Evolutionary conservation across 2,888 invertebrate species (phyloP), one percentile per base, ranked within the genome.

Genomic region (Synanthedon vespiformis): DNA sequence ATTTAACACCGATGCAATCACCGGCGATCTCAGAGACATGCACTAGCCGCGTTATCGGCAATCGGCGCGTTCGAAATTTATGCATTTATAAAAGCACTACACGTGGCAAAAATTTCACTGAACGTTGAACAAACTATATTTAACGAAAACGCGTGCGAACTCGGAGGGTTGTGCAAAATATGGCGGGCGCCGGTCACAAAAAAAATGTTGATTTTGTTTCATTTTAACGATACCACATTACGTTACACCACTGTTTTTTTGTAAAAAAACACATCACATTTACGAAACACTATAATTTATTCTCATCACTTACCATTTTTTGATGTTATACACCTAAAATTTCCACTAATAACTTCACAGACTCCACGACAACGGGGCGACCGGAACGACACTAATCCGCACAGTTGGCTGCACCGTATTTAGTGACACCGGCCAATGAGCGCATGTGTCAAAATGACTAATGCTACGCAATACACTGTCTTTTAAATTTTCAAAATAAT

Each of bases 241-340:
- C 60, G 65, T 64, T 65, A 61, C 62, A 64, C 62, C 65, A 70
- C 71, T 22, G 22, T 22, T 74, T 58, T 58, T 57, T 56, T 57
- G 59, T 56, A 55, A 58, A 65, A n/a, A 66, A 71, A 66, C 82
- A 82, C 78, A 72, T 60, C 72, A 70, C 78, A 63, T 62, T 57
- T 61, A 61, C 59, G 58, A 64, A 65, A 65, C 83, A 85, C 81
- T 80, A 70, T 56, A 75, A 77, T 74, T 78, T 72, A 74, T 75
- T 74, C 69, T 72, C 68, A 73, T 74, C 75, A 88, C 87, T 88
- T 86, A 88, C 88, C 88, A 88, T 88, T 87, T 86, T 87, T 72
- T 79, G 86, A 87, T 83, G 86, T 79, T 85, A 85, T 61, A 75
- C 80, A 85, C 84, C 85, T 82, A 85, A 85, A 85, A 83, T 77